phyloP scores from a whole-genome alignment of 2,797 vertebrate species.

The Chaenodraco wilsoni region DNA sequence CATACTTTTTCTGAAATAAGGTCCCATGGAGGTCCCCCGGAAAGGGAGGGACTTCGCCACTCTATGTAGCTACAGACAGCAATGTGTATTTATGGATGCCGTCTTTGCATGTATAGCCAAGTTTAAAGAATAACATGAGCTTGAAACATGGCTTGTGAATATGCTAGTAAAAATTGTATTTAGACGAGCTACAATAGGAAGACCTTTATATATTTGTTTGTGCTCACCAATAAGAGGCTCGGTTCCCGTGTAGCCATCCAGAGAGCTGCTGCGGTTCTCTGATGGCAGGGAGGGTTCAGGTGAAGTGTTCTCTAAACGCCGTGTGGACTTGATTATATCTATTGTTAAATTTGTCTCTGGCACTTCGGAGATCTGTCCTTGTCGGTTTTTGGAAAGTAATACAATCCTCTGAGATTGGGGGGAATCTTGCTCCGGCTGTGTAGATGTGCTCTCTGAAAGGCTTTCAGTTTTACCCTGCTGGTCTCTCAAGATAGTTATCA shows the following conservation, averaged over 20 bases:
- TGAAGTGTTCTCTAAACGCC: neutral
- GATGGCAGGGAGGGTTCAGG: neutral
- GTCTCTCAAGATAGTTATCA: conserved; percentile 54
- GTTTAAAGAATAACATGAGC: neutral
- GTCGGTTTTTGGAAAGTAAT: conserved; percentile 14
- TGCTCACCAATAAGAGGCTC: conserved; percentile 73
- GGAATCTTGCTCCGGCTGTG: conserved; percentile 11
- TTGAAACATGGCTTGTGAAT: neutral
- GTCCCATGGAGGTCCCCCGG: too few relatives aligned
- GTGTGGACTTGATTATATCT: neutral
- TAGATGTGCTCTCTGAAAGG: conserved; percentile 7
- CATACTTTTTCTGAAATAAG: too few relatives aligned
- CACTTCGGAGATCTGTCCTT: neutral
- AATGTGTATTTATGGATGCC: neutral
- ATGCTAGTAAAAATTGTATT: neutral
- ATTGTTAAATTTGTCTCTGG: neutral
- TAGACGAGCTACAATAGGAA: too few relatives aligned
- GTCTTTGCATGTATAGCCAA: neutral
- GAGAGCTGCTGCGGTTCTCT: conserved; percentile 22
- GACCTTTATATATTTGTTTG: too few relatives aligned
- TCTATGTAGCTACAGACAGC: neutral
- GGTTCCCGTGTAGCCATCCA: conserved; percentile 45
- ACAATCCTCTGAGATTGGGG: conserved; percentile 46
- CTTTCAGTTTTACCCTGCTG: neutral
- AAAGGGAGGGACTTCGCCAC: too few relatives aligned